phyloP scores from a whole-genome alignment of 2,113 vertebrate genomes.

The Felis chaus region DNA sequence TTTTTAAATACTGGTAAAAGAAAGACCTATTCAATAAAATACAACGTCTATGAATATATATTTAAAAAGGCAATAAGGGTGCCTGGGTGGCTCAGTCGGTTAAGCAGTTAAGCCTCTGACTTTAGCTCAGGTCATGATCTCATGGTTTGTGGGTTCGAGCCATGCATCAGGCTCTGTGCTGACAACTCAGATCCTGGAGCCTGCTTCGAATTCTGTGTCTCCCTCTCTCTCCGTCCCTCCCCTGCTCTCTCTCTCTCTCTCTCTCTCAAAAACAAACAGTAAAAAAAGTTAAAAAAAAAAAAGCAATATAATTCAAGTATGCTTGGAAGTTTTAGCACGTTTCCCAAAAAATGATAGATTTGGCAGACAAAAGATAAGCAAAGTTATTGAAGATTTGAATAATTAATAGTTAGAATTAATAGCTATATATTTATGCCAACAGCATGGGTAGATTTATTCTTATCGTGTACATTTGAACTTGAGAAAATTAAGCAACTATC shows the following conservation, averaged over 20 bases:
- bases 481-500: not conserved
- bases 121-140: too few relatives aligned
- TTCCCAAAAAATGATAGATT: not conserved
- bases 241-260: too few relatives aligned
- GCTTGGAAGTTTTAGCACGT: not conserved
- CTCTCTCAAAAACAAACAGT: too few relatives aligned
- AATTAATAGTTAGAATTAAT: not conserved
- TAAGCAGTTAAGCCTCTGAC: too few relatives aligned
- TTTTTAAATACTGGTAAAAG: not conserved
- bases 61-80: not conserved
- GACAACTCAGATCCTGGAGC: too few relatives aligned
- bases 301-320: not conserved
- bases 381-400: not conserved
- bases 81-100: too few relatives aligned
- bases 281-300: too few relatives aligned
- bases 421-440: not conserved
- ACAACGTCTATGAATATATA: not conserved
- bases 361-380: not conserved
- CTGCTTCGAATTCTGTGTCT: too few relatives aligned
- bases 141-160: too few relatives aligned
- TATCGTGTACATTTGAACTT: not conserved
- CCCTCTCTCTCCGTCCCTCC: too few relatives aligned
- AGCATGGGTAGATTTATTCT: not conserved
- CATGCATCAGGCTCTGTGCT: too few relatives aligned
- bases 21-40: not conserved